These are phyloP conservation scores for Myotis lucifugus DNA, from an alignment of 2,113 vertebrate species.

Conservation along the genomic window DNA sequence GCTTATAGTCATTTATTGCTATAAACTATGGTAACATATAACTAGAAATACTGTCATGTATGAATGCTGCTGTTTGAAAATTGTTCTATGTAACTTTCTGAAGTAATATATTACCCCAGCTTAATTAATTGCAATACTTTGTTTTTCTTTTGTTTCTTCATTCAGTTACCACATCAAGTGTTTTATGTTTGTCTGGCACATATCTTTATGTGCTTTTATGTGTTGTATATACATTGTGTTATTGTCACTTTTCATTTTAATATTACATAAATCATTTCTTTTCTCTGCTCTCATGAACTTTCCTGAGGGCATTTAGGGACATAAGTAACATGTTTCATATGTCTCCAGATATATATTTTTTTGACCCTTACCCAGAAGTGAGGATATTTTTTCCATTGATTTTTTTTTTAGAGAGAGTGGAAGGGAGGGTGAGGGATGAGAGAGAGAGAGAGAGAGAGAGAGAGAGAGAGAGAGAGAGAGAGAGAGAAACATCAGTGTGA, in stretches of 20 bases:
- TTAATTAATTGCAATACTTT: conserved; percentile 34
- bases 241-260: conserved; percentile 58
- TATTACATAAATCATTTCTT: conserved; percentile 40
- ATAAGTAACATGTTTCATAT: conserved; percentile 6
- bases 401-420: no score
- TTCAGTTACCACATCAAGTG: background rate
- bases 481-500: no score
- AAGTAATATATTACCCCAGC: conserved; percentile 48
- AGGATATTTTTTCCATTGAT: no score
- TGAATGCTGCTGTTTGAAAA: conserved; percentile 29
- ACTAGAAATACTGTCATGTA: background rate
- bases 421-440: no score
- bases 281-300: conserved; percentile 49
- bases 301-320: conserved; percentile 44
- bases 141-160: conserved; percentile 59
- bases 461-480: no score
- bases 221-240: conserved; percentile 39
- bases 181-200: conserved; percentile 30
- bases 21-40: background rate
- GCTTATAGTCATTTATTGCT: background rate
- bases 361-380: no score
- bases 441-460: no score
- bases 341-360: no score
- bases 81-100: background rate
- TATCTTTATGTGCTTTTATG: background rate